Percentiles rank a stretch among this genome's conserved stretches.
These are phyloP conservation scores for Sweltsa coloradensis DNA, from an alignment of 1,140 invertebrate species.

Conservation along the genomic window DNA sequence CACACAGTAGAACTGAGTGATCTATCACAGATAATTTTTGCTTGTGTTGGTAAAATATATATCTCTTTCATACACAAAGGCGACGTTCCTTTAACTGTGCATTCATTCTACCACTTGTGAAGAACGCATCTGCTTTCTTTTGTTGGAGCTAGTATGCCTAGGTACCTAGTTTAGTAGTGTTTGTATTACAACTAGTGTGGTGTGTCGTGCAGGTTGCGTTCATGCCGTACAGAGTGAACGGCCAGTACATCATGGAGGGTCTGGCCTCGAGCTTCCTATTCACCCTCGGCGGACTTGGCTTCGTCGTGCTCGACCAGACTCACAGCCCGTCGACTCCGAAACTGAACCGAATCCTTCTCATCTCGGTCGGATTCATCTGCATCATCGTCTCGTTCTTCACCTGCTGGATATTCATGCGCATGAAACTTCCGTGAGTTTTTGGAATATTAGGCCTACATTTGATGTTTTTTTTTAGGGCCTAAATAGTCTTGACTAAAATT, in stretches of 20 bases:
- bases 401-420: conserved; percentile 97
- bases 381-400: conserved; percentile 91
- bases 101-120: no score
- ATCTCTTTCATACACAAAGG: no score
- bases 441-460: conserved; percentile 12
- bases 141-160: no score
- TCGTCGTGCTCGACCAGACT: conserved; percentile 91
- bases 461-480: no score
- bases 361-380: conserved; percentile 85
- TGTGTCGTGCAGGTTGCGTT: conserved; percentile 66
- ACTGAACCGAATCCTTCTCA: conserved; percentile 82
- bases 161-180: no score
- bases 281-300: conserved; percentile 88
- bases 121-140: no score
- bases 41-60: no score
- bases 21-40: no score
- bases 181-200: no score
- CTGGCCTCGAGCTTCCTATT: conserved; percentile 94
- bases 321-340: conserved; percentile 85
- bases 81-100: no score
- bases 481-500: no score
- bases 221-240: conserved; percentile 96
- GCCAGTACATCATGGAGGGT: conserved; percentile 98
- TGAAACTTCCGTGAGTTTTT: conserved; percentile 80
- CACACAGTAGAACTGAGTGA: no score